Base-by-base conservation (phyloP, 2,113 vertebrate species). In the Nipponia nippon region DNA sequence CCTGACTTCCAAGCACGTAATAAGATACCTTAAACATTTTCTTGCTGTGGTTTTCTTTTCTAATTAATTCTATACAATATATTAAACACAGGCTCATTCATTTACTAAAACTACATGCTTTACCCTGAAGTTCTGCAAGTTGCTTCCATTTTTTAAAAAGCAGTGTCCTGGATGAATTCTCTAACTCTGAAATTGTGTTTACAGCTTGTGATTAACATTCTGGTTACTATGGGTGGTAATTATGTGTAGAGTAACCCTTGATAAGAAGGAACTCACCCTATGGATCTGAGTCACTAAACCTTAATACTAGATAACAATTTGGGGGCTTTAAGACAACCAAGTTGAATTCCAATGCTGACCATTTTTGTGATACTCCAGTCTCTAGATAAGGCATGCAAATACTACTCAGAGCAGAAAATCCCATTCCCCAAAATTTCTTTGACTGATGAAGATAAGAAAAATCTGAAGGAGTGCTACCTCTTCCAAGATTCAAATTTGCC, bases 381-480 rank as follows among this genome's bases (percentile, higher is more conserved):
- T 81, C 91, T 99, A 95, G 98, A 98, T 47, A 97, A 98, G 70
- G 96, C 97, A 0, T 98, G 80, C 34, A 97, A 98, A 66, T 99
- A 98, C 91, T 99, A 98, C 30, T 59, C 36, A 1, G 32, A 91
- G 19, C 98, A 98, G 95, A 96, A 98, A 40, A 98, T 99, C 30
- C 98, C 97, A 62, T 99, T 98, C 90, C 98, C 98, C 42, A 95
- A 93, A 11, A 92, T 98, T 6, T 80, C 93, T 34, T 65, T 99
- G 89, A 92, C 91, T 63, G 97, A 97, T 3, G 97, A 98, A 34
- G 96, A 97, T 20, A 97, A 90, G 34, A 94, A 98, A 11, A 89
- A 95, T 17, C 96, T 98, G 71, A 98, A 98, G 94, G 98, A 99
- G 55, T 99, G 98, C 82, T 99, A 98, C 87, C 0, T 97, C 75